Evolutionary conservation across 1,140 invertebrate genomes (phyloP).

Genomic region (Odontomachus brunneus): DNA sequence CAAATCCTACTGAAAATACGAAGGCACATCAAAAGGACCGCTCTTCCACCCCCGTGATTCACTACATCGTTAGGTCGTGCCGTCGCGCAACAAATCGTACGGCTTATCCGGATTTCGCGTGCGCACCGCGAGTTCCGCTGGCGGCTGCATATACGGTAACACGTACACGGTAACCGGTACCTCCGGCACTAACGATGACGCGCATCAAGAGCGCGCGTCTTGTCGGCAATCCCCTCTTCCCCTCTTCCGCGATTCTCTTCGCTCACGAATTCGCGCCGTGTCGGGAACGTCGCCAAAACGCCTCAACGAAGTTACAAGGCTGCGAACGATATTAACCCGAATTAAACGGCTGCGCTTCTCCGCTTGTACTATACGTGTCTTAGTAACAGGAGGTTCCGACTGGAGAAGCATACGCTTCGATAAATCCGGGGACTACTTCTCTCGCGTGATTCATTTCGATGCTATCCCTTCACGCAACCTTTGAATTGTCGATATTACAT

Average conservation of each 20-base stretch:
- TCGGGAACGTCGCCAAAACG: conserved; percentile 29
- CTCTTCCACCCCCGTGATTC: conserved; percentile 43
- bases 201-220: conserved; percentile 57
- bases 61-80: conserved; percentile 60
- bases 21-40: conserved; percentile 54
- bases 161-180: conserved; percentile 33
- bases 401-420: background rate
- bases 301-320: background rate
- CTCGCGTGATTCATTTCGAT: background rate
- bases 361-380: background rate
- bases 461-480: background rate
- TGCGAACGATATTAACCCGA: background rate
- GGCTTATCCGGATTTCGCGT: conserved; percentile 58
- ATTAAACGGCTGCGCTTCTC: background rate
- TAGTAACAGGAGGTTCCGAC: background rate
- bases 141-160: background rate
- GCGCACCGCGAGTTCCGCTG: conserved; percentile 5
- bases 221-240: background rate
- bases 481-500: background rate
- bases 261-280: background rate
- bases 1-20: background rate
- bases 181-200: conserved; percentile 62
- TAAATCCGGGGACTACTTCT: background rate
- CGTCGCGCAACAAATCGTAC: conserved; percentile 52
- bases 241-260: background rate